Evolutionary conservation across 2,888 invertebrate genomes (phyloP).

Genomic region (Stratiomys singularior): DNA sequence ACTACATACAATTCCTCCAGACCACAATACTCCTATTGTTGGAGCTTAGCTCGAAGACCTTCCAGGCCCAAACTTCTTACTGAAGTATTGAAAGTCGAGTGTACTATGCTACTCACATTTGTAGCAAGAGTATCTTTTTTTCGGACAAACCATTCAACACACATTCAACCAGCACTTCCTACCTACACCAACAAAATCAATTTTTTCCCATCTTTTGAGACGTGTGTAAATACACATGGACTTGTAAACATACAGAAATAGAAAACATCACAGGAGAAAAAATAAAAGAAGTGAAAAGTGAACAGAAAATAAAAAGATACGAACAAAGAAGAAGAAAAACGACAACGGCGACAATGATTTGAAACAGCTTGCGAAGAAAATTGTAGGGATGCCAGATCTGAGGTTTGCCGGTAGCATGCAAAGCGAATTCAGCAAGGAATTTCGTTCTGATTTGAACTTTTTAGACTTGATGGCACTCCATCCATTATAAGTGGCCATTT

Average conservation of each 20-base stretch:
- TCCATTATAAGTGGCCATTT: no score
- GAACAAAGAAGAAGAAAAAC: not conserved
- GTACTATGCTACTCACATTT: no score
- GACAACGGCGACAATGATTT: constrained; percentile 27
- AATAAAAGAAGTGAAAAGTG: constrained; percentile 20
- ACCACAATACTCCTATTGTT: not conserved
- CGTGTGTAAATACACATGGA: constrained; percentile 45
- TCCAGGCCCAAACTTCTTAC: no score
- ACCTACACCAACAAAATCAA: constrained; percentile 33
- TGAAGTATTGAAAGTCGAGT: no score
- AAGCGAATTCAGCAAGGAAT: no score
- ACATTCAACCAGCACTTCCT: constrained; percentile 35
- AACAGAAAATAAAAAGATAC: constrained; percentile 8
- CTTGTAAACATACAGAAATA: constrained; percentile 46
- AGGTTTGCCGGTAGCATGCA: no score
- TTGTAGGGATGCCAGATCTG: constrained; percentile 28
- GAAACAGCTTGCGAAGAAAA: constrained; percentile 20
- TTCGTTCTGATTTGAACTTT: no score
- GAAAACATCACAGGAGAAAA: constrained; percentile 23
- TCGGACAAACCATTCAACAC: not conserved
- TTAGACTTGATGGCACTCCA: no score
- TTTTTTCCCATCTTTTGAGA: constrained; percentile 33
- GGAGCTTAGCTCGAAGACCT: not conserved
- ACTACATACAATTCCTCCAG: not conserved
- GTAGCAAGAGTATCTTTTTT: no score